Evolutionary conservation across 1,140 invertebrate species (phyloP).

Genomic region (Pogonognathellus flavescens): DNA sequence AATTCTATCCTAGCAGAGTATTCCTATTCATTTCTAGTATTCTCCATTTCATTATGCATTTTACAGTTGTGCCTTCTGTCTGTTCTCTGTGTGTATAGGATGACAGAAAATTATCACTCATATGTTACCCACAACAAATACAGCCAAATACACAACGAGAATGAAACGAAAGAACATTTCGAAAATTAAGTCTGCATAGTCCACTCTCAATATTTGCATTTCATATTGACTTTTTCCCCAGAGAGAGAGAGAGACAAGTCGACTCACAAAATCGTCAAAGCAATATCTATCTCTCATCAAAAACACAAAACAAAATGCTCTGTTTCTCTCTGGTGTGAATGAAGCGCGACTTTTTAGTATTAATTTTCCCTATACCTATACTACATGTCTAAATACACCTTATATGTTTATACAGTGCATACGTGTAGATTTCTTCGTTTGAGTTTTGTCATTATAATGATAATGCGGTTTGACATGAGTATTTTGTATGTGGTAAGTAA

Average conservation of each 20-base stretch:
- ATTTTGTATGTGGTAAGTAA: neutral
- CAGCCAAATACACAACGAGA: constrained; percentile 3
- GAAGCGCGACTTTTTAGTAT: too few species aligned
- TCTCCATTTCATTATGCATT: neutral
- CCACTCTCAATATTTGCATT: constrained; percentile 25
- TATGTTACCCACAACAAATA: neutral
- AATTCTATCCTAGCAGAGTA: constrained; percentile 15
- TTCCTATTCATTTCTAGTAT: neutral
- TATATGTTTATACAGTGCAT: neutral
- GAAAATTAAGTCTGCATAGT: neutral
- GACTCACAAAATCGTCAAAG: neutral
- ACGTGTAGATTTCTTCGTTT: too few species aligned
- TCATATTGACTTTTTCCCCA: constrained; percentile 27
- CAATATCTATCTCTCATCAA: neutral
- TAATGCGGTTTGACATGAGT: neutral
- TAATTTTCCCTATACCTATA: neutral
- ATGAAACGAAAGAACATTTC: neutral
- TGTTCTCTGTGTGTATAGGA: neutral
- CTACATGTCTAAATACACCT: neutral
- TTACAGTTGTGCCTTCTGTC: constrained; percentile 1
- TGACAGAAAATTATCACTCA: constrained; percentile 41
- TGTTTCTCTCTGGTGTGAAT: too few species aligned
- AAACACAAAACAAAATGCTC: neutral
- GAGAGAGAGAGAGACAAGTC: too few species aligned
- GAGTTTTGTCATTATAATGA: neutral